These are phyloP conservation scores for Ryuthela nishihirai DNA, from an alignment of 2,888 invertebrate genomes.

Conservation along the genomic window DNA sequence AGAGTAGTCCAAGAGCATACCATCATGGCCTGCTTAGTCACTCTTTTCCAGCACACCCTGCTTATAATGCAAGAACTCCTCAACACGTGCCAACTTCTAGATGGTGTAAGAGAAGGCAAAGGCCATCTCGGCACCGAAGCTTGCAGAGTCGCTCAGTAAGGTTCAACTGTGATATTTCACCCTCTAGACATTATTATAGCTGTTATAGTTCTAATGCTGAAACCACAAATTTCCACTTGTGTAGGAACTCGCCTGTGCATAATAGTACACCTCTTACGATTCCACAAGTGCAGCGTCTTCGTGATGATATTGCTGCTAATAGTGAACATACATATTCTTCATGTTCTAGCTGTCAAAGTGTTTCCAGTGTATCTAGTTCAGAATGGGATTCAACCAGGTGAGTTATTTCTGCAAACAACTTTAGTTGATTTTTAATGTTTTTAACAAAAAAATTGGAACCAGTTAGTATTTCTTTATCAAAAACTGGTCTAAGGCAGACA, in stretches of 20 bases:
- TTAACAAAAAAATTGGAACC: no score
- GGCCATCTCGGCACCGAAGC: constrained; percentile 8
- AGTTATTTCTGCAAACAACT: background rate
- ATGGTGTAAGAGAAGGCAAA: constrained; percentile 6
- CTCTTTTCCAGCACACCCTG: constrained; percentile 24
- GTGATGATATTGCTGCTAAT: constrained; percentile 10
- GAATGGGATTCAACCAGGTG: constrained; percentile 41
- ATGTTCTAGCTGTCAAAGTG: constrained; percentile 40
- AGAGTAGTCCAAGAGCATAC: constrained; percentile 27
- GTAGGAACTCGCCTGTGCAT: constrained; percentile 9
- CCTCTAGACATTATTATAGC: background rate
- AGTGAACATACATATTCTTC: constrained; percentile 34
- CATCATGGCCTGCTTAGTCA: constrained; percentile 30
- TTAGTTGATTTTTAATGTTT: no score
- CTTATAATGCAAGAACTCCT: background rate
- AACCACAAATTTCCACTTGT: background rate
- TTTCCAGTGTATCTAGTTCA: constrained; percentile 33
- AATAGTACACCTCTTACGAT: constrained; percentile 28
- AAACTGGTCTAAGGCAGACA: no score
- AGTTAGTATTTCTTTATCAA: no score
- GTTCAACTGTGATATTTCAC: constrained; percentile 5
- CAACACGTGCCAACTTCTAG: background rate
- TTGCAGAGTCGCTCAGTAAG: background rate
- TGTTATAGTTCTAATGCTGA: constrained; percentile 3
- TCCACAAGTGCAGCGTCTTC: constrained; percentile 18